Evolutionary conservation across 2,888 invertebrate species (phyloP).

Genomic region (Oasisia sp.): DNA sequence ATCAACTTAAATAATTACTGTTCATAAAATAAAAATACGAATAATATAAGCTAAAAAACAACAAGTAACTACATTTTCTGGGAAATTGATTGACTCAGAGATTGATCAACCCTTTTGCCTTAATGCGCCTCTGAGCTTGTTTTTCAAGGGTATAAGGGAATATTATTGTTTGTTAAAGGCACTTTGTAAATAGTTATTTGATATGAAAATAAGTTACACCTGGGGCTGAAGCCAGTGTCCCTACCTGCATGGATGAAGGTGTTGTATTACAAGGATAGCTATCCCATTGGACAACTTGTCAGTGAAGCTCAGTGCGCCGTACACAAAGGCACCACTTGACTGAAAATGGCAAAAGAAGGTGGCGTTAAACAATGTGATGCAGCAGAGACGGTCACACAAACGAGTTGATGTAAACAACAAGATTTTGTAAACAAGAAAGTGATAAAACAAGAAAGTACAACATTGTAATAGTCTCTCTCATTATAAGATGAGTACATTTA

Average conservation of each 20-base stretch:
- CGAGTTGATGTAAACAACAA: no score
- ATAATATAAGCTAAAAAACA: neutral
- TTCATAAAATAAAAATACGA: no score
- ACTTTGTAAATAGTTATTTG: no score
- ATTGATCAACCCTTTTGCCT: no score
- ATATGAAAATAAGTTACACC: neutral
- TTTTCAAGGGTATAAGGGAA: neutral
- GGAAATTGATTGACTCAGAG: neutral
- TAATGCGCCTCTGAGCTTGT: no score
- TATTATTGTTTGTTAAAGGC: no score
- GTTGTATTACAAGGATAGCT: slow-evolving; percentile 86
- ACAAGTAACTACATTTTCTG: neutral
- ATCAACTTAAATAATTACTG: neutral
- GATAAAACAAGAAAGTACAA: no score
- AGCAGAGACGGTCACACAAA: neutral
- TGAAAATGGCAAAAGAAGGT: slow-evolving; percentile 41
- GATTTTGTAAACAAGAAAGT: no score
- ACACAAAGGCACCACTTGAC: slow-evolving; percentile 89
- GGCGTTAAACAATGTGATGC: neutral
- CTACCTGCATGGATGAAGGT: slow-evolving; percentile 73
- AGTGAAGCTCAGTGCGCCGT: slow-evolving; percentile 91
- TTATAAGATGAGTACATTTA: no score
- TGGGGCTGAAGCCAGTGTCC: slow-evolving; percentile 26
- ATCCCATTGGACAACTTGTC: slow-evolving; percentile 92
- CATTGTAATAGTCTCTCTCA: no score